Base-by-base conservation (phyloP, 2,888 invertebrate species). In the Nomada flava region DNA sequence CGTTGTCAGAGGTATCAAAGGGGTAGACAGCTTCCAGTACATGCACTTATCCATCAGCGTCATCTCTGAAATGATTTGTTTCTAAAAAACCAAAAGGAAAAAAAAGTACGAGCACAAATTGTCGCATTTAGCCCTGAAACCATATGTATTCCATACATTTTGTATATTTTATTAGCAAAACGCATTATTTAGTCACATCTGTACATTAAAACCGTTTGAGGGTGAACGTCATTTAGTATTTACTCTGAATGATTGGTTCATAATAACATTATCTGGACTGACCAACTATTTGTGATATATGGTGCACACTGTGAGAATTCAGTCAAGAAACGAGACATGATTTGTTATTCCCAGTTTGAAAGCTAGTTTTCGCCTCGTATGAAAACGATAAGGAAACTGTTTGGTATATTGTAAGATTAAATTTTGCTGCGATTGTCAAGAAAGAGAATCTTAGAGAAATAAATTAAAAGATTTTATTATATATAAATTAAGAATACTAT, bases 1-100 rank as follows among this genome's bases (percentile, higher is more conserved):
- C 92, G 92, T 85, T 92, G 92, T 86, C 93, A 92, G 91, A 93
- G 92, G 90, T 93, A 93, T 90, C 93, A 93, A 92, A 93, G 93
- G 93, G 93, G 91, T 85, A 92, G 92, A 90, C 92, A 93, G 87
- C 90, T 93, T 89, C 93, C 93, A 74, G 93, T 93, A 82, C 93
- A 93, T 82, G 92, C 93, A 81, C 92, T 93, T 75, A 92, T 93
- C 80, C 93, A 93, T 85, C 93, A 93, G 85, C 92, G 91, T 90
- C 93, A 92, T 88, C 88, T 91, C 55, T 93, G 79, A 93, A 87
- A 65, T 74, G 78, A 81, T 67, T 73, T 78, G 64, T 85, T 84
- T 78, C 60, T 59, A 84, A 73, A 55, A 78, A 77, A 55, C 36
- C 15, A 44, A 36, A 76, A 79, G 52, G 20, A 76, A 76, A 71